phyloP scores from a whole-genome alignment of 2,888 invertebrate genomes.

The Hypercompe scribonia region DNA sequence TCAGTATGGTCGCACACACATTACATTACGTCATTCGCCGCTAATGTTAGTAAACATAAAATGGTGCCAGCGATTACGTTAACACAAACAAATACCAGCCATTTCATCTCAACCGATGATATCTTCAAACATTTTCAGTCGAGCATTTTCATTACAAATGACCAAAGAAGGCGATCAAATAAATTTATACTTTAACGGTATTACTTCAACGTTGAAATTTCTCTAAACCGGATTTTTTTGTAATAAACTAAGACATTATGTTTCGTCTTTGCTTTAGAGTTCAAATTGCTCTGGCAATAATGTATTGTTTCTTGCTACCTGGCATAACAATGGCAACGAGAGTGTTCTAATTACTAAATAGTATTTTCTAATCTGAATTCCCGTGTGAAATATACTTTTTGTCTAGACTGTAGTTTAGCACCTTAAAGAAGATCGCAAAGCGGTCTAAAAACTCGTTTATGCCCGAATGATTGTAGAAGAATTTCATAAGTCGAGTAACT shows the following conservation, averaged over 20 bases:
- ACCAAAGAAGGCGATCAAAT: not conserved
- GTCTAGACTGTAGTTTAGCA: not conserved
- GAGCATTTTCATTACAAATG: constrained; percentile 20
- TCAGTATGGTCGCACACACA: constrained; percentile 2
- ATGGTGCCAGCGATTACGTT: constrained; percentile 37
- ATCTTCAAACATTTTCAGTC: constrained; percentile 42
- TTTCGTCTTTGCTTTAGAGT: not conserved
- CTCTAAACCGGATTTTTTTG: not conserved
- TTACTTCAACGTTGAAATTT: not conserved
- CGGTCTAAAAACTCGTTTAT: too few species aligned
- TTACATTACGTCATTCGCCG: constrained; percentile 33
- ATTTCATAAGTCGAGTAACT: too few species aligned
- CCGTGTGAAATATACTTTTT: constrained; percentile 34
- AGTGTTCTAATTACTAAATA: constrained; percentile 43
- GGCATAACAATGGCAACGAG: constrained; percentile 44
- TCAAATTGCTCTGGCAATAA: not conserved
- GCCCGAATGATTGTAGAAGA: too few species aligned
- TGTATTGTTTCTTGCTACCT: not conserved
- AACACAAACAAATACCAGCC: constrained; percentile 34
- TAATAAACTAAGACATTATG: constrained; percentile 6
- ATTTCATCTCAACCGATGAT: constrained; percentile 41
- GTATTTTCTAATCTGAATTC: constrained; percentile 26
- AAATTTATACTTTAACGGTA: not conserved
- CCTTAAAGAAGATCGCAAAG: not conserved
- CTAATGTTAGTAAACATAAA: constrained; percentile 47